Evolutionary conservation across 2,797 vertebrate genomes (phyloP).

Genomic region (Austrolebias charrua): DNA sequence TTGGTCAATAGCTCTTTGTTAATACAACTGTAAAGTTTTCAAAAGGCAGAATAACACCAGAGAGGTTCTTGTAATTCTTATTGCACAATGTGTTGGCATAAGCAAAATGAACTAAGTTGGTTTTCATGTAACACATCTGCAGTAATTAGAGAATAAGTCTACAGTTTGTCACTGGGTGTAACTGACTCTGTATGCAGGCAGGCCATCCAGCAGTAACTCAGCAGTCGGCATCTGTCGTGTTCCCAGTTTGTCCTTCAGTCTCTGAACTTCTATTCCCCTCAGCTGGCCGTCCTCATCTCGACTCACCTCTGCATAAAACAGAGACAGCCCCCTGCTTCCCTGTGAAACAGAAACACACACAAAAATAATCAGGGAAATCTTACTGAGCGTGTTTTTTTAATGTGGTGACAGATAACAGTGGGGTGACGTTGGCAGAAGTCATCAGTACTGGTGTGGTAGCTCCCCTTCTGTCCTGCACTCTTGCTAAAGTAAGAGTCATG

Average conservation of each 20-base stretch:
- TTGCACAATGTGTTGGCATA: neutral
- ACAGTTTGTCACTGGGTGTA: too few relatives aligned
- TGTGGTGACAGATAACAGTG: neutral
- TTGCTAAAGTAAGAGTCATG: slow-evolving; percentile 84
- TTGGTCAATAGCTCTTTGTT: neutral
- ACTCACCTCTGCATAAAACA: slow-evolving; percentile 84
- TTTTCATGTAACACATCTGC: neutral
- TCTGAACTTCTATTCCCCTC: slow-evolving; percentile 84
- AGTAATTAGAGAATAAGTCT: too few relatives aligned
- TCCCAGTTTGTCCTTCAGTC: slow-evolving; percentile 89
- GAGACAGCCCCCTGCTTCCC: slow-evolving; percentile 83
- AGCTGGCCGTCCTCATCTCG: slow-evolving; percentile 75
- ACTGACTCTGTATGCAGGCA: slow-evolving; percentile 80
- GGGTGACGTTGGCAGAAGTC: neutral
- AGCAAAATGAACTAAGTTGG: neutral
- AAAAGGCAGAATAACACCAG: slow-evolving; percentile 3
- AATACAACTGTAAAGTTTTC: neutral
- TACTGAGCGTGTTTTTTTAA: neutral
- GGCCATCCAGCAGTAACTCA: slow-evolving; percentile 84
- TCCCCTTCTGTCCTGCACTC: slow-evolving; percentile 75
- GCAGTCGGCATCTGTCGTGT: slow-evolving; percentile 88
- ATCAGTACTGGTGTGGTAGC: slow-evolving; percentile 65
- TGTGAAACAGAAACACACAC: slow-evolving; percentile 40
- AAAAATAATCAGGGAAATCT: neutral
- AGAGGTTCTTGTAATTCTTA: neutral